Base-by-base conservation (phyloP, 1,140 invertebrate genomes). In the Cydia amplana region DNA sequence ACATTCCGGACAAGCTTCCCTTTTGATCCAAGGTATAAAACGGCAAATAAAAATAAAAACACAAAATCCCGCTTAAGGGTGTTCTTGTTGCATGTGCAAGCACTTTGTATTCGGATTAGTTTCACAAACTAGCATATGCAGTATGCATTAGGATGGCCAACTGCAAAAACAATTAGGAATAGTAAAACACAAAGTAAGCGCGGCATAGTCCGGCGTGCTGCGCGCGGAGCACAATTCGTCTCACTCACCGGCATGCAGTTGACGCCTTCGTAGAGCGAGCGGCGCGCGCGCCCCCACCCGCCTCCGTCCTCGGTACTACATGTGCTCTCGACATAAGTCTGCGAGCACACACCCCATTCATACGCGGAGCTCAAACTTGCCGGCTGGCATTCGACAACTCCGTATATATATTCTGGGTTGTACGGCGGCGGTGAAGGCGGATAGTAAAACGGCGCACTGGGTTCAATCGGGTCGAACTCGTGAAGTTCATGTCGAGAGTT, bases 171-270 rank as follows among this genome's bases (percentile, higher is more conserved):
- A 70, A 70, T 70, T 70, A 36, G 55, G 20, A 60, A 60, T 46
- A 63, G 64, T 49, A 36, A n/a, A 51, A 70, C 74, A 75, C 28
- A 79, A 83, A 83, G 83, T 70, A 36, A 85, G 83, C 85, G 81
- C 83, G 79, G 81, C 65, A 32, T 76, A 74, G 79, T 77, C 80
- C 28, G 65, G 77, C 85, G 87, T 86, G 85, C 82, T 81, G 65
- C 81, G 82, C 80, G 80, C 74, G 80, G 81, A 83, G 84, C 85
- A 83, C 83, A 82, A 82, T 78, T 78, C 79, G 75, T 81, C 82
- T 82, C 87, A 90, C 89, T 91, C 89, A 92, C 91, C 87, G 87
- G 83, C 82, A 81, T 77, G 73, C 83, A 89, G 85, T 90, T 88
- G 80, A 91, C 88, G 81, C 89, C 89, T 83, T 91, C 89, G 79